Base-by-base conservation (phyloP, 2,888 invertebrate genomes). In the Chrysopilus asiliformis region DNA sequence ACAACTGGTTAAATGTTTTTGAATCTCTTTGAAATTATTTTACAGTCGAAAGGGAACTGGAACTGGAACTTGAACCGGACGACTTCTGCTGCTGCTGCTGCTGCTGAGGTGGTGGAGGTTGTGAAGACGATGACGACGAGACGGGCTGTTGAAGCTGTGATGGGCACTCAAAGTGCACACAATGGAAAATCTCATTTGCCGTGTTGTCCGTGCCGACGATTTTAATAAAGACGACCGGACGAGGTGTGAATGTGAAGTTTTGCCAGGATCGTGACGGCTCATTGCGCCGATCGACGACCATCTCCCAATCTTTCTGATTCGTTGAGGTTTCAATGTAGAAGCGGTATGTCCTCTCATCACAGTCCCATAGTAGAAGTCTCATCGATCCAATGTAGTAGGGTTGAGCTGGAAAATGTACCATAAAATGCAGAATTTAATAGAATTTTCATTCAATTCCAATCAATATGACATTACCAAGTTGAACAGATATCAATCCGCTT, bases 171-270 rank as follows among this genome's bases (percentile, higher is more conserved):
- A 97, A 81, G 67, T 97, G 97, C 36, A 97, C 97, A 58, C 93
- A 84, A 60, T 97, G 95, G 64, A 97, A 97, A 38, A 94, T 90
- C 87, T 94, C 94, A 62, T 97, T 95, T 1, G 91, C 95, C 10
- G 97, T 91, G 62, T 98, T 98, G 52, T 84, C 80, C 1, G 94
- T 95, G 42, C 98, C 98, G 34, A 93, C 84, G 49, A 98, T 93
- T 41, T 85, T 77, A 45, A 98, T 84, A 56, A 90, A 95, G 33
- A 91, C 87, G 24, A 95, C 81, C 0, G 93, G 85, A 31, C 84
- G 70, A 12, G 80, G 76, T 2, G 78, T 67, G 66, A 97, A 97
- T 36, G 72, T 70, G 30, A 95, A 75, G 39, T 79, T 79, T 63
- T 98, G 97, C 97, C 97, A 98, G 1, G 94, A 94, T 51, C 84